Conservation (phyloP, 2,888 invertebrate species). For the Parnassius orleans region DNA sequence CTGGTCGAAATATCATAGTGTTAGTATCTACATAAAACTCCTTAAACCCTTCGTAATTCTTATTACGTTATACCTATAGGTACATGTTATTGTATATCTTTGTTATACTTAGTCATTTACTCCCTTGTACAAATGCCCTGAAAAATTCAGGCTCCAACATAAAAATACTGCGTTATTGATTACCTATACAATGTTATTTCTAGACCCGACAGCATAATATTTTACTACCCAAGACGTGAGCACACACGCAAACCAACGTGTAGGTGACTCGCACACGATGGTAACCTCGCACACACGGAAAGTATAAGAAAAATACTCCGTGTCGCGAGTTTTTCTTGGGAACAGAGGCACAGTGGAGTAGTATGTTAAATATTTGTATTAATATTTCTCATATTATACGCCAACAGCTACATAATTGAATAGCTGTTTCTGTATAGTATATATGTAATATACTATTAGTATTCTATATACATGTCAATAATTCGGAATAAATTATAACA, state of each 20-base stretch:
- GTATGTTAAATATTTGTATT: constrained; percentile 12
- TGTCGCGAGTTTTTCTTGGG: constrained; percentile 73
- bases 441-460: too few relatives aligned
- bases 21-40: too few relatives aligned
- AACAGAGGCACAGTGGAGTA: constrained; percentile 46
- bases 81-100: constrained; percentile 21
- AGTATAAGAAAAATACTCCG: constrained; percentile 73
- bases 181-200: constrained; percentile 82
- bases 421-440: too few relatives aligned
- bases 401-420: too few relatives aligned
- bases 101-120: background rate
- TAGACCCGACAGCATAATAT: constrained; percentile 80
- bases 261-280: constrained; percentile 27
- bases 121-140: constrained; percentile 32
- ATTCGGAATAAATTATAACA: too few relatives aligned
- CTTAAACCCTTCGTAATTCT: too few relatives aligned
- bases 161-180: constrained; percentile 73
- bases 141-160: constrained; percentile 56
- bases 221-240: constrained; percentile 73
- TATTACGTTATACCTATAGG: too few relatives aligned
- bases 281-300: constrained; percentile 32
- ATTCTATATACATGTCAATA: too few relatives aligned
- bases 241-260: constrained; percentile 37
- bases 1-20: too few relatives aligned
- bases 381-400: too few relatives aligned